Evolutionary conservation across 2,888 invertebrate genomes (phyloP), one percentile per base, ranked within the genome.

Genomic region (Caenorhabditis sinica): DNA sequence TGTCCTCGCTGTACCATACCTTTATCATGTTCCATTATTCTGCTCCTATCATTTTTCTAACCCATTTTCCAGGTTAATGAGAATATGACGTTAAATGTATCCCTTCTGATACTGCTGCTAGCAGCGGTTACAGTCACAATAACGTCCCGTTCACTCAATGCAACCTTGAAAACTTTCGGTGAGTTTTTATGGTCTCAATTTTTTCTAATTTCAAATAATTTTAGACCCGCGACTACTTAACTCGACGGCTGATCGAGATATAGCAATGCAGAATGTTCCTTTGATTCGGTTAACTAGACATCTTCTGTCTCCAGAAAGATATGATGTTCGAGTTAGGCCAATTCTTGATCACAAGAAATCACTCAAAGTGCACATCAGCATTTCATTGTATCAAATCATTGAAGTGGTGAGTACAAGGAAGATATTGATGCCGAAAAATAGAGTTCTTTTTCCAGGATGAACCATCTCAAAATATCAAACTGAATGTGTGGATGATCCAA

Each of bases 401-500:
- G 89, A 89, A 86, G 89, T 89, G 58, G 86, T 87, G 20, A 79
- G 86, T 84, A 17, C 17, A 58, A 36, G 33, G 2, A 33, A 71
- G 13, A 40, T 11, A 40, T 40, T 13, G 33, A 33, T 8, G 8
- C 8, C 33, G 8, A 8, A 33, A 33, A 33, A 6, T 33, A 6
- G 40, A 40, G 13, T 11, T 20, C n/a, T 11, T 2, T 11, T 49
- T 73, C n/a, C 68, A 85, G 85, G 93, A 94, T 88, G 94, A 94
- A 86, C 93, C 94, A 73, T 93, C 93, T 56, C 94, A 94, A 85
- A 93, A 93, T 76, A 92, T 94, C 53, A 93, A 93, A 69, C 92
- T 94, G 72, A 94, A 94, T 87, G 93, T 93, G 74, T 94, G 94
- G 94, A 90, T 94, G 83, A 93, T 93, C 82, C 93, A 94, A 69